Evolutionary conservation across 2,888 invertebrate species (phyloP).

Genomic region (Cheilosia urbana): DNA sequence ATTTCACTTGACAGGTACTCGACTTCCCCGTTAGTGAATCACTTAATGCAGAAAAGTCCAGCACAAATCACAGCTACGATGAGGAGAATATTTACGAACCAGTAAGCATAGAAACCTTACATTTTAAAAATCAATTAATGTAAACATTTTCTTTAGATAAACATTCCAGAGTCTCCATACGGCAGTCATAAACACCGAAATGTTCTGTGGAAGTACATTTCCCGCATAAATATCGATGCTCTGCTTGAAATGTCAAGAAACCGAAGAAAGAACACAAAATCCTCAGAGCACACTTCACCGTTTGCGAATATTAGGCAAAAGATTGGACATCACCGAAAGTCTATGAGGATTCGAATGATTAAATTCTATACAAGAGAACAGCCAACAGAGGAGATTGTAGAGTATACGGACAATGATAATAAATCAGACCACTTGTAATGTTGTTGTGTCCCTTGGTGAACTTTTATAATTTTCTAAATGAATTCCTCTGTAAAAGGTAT

Average conservation of each 20-base stretch:
- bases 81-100: conserved; percentile 81
- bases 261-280: conserved; percentile 65
- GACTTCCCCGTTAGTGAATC: conserved; percentile 73
- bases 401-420: conserved; percentile 18
- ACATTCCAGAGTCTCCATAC: conserved; percentile 76
- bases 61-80: conserved; percentile 72
- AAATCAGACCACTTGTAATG: conserved; percentile 19
- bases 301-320: conserved; percentile 78
- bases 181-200: conserved; percentile 62
- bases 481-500: not conserved
- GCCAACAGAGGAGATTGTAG: conserved; percentile 16
- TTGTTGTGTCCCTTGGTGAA: too few relatives aligned
- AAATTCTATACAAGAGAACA: conserved; percentile 77
- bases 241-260: conserved; percentile 77
- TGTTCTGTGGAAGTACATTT: conserved; percentile 78
- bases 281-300: conserved; percentile 72
- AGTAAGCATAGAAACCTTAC: conserved; percentile 60
- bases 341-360: conserved; percentile 79
- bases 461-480: too few relatives aligned
- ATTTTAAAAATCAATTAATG: not conserved
- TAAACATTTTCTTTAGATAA: conserved; percentile 76
- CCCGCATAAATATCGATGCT: conserved; percentile 78
- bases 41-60: conserved; percentile 13
- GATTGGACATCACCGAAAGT: conserved; percentile 79
- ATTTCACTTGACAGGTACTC: conserved; percentile 76